Conservation (phyloP, 1,140 invertebrate species). For the Magallana ariakensis region DNA sequence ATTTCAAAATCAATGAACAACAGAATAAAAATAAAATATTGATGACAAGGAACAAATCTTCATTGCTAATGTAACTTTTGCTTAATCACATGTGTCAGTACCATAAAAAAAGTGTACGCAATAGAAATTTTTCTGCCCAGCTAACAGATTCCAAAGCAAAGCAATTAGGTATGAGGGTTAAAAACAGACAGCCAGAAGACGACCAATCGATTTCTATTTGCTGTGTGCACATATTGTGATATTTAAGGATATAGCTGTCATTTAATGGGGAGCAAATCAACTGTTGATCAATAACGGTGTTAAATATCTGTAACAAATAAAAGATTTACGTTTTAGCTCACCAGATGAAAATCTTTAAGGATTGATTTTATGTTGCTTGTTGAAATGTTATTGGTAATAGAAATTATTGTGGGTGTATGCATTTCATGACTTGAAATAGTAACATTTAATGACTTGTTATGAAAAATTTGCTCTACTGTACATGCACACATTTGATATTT, state of each 20-base stretch:
- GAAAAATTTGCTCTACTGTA: no score
- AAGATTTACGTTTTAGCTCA: not conserved
- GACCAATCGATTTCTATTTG: slow-evolving; percentile 21
- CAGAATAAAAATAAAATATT: slow-evolving; percentile 21
- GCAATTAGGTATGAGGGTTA: slow-evolving; percentile 11
- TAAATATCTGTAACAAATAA: slow-evolving; percentile 15
- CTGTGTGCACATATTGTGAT: slow-evolving; percentile 20
- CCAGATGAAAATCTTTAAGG: not conserved
- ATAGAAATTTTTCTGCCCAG: slow-evolving; percentile 8
- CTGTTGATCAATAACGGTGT: not conserved
- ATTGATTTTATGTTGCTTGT: not conserved
- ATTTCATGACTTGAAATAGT: not conserved
- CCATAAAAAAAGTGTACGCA: slow-evolving; percentile 17
- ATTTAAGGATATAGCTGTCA: slow-evolving; percentile 17
- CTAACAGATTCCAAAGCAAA: slow-evolving; percentile 21
- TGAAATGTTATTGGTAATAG: not conserved
- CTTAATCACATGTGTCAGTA: slow-evolving; percentile 17
- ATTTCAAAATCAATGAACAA: slow-evolving; percentile 13
- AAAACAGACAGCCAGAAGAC: slow-evolving; percentile 8
- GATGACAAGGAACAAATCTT: slow-evolving; percentile 6
- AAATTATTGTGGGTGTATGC: slow-evolving; percentile 7
- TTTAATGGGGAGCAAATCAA: slow-evolving; percentile 17
- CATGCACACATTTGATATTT: no score
- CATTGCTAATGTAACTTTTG: slow-evolving; percentile 13
- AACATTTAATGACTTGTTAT: no score